phyloP scores from a whole-genome alignment of 1,140 invertebrate species.

The Drosophila cardini region DNA sequence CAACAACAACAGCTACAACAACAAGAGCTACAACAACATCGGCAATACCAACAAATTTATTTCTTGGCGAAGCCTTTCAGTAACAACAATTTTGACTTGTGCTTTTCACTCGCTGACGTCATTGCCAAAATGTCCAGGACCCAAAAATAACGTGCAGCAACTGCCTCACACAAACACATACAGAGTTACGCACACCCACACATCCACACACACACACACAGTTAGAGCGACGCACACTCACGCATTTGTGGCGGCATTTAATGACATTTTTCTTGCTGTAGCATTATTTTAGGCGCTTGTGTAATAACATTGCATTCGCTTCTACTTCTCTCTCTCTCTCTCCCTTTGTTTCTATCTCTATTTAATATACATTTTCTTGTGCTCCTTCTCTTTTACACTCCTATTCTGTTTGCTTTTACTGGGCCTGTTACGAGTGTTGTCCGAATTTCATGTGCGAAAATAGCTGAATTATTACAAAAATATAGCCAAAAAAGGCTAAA shows the following conservation, averaged over 20 bases:
- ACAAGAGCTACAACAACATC: constrained; percentile 29
- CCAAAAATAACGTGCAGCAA: constrained; percentile 23
- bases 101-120: constrained; percentile 46
- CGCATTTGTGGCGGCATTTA: constrained; percentile 9
- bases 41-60: constrained; percentile 19
- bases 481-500: too few relatives aligned
- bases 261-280: constrained; percentile 19
- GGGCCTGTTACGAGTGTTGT: background rate
- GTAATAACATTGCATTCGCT: constrained; percentile 41
- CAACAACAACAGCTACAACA: constrained; percentile 26
- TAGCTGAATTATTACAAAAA: too few relatives aligned
- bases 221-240: too few relatives aligned
- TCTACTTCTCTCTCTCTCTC: constrained; percentile 12
- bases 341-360: constrained; percentile 4
- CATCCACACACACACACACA: constrained; percentile 2
- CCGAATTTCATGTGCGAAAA: too few relatives aligned
- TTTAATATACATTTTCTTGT: background rate
- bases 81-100: constrained; percentile 43
- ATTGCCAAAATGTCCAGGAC: constrained; percentile 35
- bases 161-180: constrained; percentile 22
- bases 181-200: constrained; percentile 6
- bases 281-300: constrained; percentile 39
- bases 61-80: constrained; percentile 45
- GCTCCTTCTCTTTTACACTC: constrained; percentile 1
- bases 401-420: constrained; percentile 20